These are phyloP conservation scores for Drosophila littoralis DNA, from an alignment of 1,140 invertebrate genomes.

Conservation along the genomic window DNA sequence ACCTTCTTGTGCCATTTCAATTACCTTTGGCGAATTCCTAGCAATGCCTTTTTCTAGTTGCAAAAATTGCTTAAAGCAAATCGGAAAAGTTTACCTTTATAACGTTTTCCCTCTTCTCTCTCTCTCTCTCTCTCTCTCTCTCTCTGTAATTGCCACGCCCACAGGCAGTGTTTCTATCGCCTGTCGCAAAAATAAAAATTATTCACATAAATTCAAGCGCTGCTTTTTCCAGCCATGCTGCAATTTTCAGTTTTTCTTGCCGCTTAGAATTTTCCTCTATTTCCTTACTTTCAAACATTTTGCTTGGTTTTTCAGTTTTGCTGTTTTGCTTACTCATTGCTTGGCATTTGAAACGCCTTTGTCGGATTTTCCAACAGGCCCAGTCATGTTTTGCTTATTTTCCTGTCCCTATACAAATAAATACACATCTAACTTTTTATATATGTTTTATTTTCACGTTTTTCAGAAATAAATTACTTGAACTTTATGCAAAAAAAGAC, in stretches of 20 bases:
- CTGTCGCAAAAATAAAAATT: slow-evolving; percentile 70
- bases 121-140: background rate
- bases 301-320: slow-evolving; percentile 38
- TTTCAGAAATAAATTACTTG: slow-evolving; percentile 52
- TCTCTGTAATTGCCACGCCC: slow-evolving; percentile 49
- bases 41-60: slow-evolving; percentile 22
- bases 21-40: slow-evolving; percentile 43
- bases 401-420: slow-evolving; percentile 20
- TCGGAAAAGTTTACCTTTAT: slow-evolving; percentile 33
- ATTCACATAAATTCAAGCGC: slow-evolving; percentile 76
- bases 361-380: slow-evolving; percentile 47
- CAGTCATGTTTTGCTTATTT: slow-evolving; percentile 58
- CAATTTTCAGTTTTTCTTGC: slow-evolving; percentile 44
- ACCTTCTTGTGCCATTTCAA: slow-evolving; percentile 33
- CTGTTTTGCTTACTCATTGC: slow-evolving; percentile 53
- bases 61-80: slow-evolving; percentile 41
- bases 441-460: slow-evolving; percentile 21
- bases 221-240: slow-evolving; percentile 46
- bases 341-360: slow-evolving; percentile 57
- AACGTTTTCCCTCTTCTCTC: background rate
- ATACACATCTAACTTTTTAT: slow-evolving; percentile 18
- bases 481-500: slow-evolving; percentile 42
- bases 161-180: slow-evolving; percentile 6
- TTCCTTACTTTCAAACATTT: slow-evolving; percentile 41
- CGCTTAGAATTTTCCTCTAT: slow-evolving; percentile 39